Base-by-base conservation (phyloP, 2,113 vertebrate species). In the Scophthalmus maximus region DNA sequence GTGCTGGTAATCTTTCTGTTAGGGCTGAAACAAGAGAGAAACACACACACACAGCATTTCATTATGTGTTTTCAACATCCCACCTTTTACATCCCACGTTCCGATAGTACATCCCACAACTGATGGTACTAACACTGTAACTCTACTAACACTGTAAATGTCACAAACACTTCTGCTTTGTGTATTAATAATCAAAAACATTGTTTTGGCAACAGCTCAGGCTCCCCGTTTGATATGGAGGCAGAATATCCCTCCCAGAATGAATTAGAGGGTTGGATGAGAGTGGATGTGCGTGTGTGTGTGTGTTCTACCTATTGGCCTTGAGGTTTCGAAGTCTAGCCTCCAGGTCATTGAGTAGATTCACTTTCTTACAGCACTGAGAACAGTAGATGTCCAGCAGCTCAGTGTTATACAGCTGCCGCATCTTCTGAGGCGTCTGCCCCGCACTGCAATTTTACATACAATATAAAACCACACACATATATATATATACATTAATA, bases 361-460 rank as follows among this genome's bases (percentile, higher is more conserved):
- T 97, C 76, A 99, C 96, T 69, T 98, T 98, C 92, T 96, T 98
- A 90, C 96, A 97, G 95, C 98, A 99, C 91, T 98, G 97, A 22
- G 96, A 96, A 73, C 98, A 99, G 92, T 97, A 97, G 53, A 97
- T 93, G 64, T 98, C 97, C 88, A 97, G 90, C 27, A 96, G 86
- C 51, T 98, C 96, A 3, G 88, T 95, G 91, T 92, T 94, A 83
- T 95, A 96, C 23, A 93, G 51, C 27, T 95, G 95, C 7, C 93
- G 94, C 92, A 93, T 93, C 90, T 96, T 98, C 86, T 95, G 93
- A 4, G 96, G 97, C 0, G 97, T 98, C 91, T 98, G 96, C 3
- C 96, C 96, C 2, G 94, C 96, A 30, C 97, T 99, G 93, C 8
- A 56, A 42, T 8, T n/a, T n/a, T 0, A 66, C 36, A 79, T 6